phyloP scores from a whole-genome alignment of 2,888 invertebrate genomes.

The Celastrina argiolus region DNA sequence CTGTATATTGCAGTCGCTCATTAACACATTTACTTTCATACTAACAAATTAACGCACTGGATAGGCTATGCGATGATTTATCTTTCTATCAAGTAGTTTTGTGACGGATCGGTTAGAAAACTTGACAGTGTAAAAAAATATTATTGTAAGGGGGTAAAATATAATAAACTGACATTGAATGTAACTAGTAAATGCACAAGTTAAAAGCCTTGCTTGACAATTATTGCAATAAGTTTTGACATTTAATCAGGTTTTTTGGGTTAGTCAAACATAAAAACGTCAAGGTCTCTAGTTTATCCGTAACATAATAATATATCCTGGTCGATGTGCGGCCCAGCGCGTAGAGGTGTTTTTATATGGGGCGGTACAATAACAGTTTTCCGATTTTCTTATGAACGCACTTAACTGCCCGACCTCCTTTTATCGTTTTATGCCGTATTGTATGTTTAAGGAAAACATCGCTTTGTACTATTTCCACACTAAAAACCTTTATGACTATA shows the following conservation, averaged over 20 bases:
- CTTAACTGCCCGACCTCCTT: constrained; percentile 16
- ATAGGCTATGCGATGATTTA: too few species aligned
- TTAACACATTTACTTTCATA: too few species aligned
- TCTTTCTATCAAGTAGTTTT: too few species aligned
- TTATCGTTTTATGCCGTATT: not conserved
- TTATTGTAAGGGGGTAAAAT: too few species aligned
- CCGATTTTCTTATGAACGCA: constrained; percentile 21
- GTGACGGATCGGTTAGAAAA: too few species aligned
- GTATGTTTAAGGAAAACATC: not conserved
- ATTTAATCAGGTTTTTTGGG: not conserved
- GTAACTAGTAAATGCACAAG: too few species aligned
- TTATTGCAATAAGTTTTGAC: too few species aligned
- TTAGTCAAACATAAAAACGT: not conserved
- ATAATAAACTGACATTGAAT: too few species aligned
- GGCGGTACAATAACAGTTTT: constrained; percentile 17
- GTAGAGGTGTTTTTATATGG: constrained; percentile 5
- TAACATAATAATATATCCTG: constrained; percentile 36
- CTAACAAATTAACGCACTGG: too few species aligned
- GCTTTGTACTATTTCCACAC: not conserved
- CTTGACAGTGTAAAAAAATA: too few species aligned
- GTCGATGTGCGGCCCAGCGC: not conserved
- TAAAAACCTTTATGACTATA: not conserved
- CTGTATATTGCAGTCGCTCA: too few species aligned
- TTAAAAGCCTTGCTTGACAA: too few species aligned
- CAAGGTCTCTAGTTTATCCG: not conserved